Percentiles rank a stretch among this genome's conserved stretches.
Evolutionary conservation across 1,140 invertebrate species (phyloP).

Genomic region (Halictus rubicundus): DNA sequence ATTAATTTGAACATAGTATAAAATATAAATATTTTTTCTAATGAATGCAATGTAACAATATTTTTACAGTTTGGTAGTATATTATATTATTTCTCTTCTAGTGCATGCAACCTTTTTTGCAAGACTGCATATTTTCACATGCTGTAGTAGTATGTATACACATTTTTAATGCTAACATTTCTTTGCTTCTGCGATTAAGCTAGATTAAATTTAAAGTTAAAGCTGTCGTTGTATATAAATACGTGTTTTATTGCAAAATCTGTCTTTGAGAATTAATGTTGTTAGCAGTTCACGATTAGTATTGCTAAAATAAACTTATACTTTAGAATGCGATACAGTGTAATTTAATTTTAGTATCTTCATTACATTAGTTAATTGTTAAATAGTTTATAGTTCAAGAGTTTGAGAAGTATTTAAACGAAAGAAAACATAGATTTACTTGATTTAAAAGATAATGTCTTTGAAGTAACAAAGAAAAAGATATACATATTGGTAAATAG

Average conservation of each 20-base stretch:
- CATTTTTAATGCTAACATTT: conserved; percentile 24
- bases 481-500: conserved; percentile 38
- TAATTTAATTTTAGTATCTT: conserved; percentile 23
- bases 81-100: neutral
- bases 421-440: conserved; percentile 5
- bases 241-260: conserved; percentile 31
- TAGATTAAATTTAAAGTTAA: conserved; percentile 18
- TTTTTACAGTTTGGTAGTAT: neutral
- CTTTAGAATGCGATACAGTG: conserved; percentile 15
- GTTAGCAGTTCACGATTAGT: conserved; percentile 12
- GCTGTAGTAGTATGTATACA: conserved; percentile 4
- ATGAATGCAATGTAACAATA: neutral
- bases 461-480: conserved; percentile 4
- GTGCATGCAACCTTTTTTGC: conserved; percentile 11
- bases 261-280: conserved; percentile 21
- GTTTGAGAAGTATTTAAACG: neutral
- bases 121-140: neutral
- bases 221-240: conserved; percentile 17
- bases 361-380: conserved; percentile 7
- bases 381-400: conserved; percentile 11
- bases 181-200: conserved; percentile 17
- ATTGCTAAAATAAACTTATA: conserved; percentile 24
- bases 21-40: neutral
- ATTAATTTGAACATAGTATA: neutral
- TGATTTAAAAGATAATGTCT: conserved; percentile 12